Evolutionary conservation across 2,113 vertebrate genomes (phyloP).

Genomic region (Pyxicephalus adspersus): DNA sequence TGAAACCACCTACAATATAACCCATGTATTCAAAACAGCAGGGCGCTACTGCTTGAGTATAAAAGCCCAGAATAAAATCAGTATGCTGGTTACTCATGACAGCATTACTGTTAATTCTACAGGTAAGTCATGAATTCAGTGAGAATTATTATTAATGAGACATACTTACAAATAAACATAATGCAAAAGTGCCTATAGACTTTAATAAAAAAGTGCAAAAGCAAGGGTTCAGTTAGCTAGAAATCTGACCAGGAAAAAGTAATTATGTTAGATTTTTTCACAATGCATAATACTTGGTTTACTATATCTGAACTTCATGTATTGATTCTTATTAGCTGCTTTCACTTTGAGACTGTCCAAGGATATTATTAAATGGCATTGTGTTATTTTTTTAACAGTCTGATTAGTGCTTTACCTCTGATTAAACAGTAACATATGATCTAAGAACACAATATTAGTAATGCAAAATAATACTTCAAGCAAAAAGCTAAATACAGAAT

Average conservation of each 20-base stretch:
- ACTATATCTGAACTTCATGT: neutral
- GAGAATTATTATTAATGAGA: neutral
- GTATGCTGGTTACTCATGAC: constrained; percentile 78
- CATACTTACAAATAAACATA: too few species aligned
- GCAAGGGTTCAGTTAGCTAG: neutral
- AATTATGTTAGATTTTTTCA: neutral
- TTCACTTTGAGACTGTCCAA: neutral
- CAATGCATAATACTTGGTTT: neutral
- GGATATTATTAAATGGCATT: too few species aligned
- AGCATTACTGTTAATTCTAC: constrained; percentile 73
- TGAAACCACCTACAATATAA: constrained; percentile 75
- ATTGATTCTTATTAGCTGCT: neutral
- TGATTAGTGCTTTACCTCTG: too few species aligned
- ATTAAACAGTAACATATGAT: too few species aligned
- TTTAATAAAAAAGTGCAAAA: neutral
- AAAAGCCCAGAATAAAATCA: constrained; percentile 76
- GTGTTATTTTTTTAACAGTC: too few species aligned
- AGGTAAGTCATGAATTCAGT: constrained; percentile 69
- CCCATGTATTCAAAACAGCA: constrained; percentile 73
- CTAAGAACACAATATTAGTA: too few species aligned
- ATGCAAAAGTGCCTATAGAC: neutral
- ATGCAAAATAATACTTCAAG: too few species aligned
- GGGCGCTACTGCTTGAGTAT: constrained; percentile 85
- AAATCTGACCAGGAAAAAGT: too few species aligned
- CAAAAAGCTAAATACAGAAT: too few species aligned